Evolutionary conservation across 2,888 invertebrate species (phyloP).

Genomic region (Thecocarcelia acutangulata): DNA sequence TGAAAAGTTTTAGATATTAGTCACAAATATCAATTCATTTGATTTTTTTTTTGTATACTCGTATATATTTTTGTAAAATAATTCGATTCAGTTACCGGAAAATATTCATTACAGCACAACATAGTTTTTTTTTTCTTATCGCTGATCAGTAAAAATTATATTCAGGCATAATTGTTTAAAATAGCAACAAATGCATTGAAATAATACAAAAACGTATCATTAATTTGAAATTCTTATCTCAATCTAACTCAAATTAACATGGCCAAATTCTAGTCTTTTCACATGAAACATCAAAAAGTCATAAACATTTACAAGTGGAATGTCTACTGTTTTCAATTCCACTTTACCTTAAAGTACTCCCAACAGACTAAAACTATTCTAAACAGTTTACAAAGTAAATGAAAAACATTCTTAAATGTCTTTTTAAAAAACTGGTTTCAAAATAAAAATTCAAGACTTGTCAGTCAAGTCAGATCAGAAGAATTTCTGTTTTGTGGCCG

Average conservation of each 20-base stretch:
- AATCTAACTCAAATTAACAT: constrained; percentile 5
- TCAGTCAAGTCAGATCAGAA: too few relatives aligned
- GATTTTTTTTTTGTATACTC: constrained; percentile 5
- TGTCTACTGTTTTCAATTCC: too few relatives aligned
- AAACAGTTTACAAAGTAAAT: too few relatives aligned
- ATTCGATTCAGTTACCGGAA: constrained; percentile 56
- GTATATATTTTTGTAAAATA: constrained; percentile 8
- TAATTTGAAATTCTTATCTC: constrained; percentile 27
- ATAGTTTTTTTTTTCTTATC: constrained; percentile 21
- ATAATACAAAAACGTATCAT: not conserved
- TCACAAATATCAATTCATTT: constrained; percentile 46
- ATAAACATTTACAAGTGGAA: not conserved
- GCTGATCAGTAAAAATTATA: constrained; percentile 28
- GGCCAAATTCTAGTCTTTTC: not conserved
- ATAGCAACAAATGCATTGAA: constrained; percentile 1
- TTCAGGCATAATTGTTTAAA: not conserved
- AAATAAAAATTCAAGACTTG: too few relatives aligned
- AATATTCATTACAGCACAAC: constrained; percentile 55
- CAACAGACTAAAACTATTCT: too few relatives aligned
- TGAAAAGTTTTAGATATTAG: constrained; percentile 58
- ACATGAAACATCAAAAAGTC: not conserved
- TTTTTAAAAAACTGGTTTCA: too few relatives aligned
- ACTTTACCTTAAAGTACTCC: too few relatives aligned
- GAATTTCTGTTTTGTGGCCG: too few relatives aligned
- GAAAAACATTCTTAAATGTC: too few relatives aligned